Evolutionary conservation across 92 coral and sea anemone species (phyloP).

Genomic region (Galaxea fascicularis): DNA sequence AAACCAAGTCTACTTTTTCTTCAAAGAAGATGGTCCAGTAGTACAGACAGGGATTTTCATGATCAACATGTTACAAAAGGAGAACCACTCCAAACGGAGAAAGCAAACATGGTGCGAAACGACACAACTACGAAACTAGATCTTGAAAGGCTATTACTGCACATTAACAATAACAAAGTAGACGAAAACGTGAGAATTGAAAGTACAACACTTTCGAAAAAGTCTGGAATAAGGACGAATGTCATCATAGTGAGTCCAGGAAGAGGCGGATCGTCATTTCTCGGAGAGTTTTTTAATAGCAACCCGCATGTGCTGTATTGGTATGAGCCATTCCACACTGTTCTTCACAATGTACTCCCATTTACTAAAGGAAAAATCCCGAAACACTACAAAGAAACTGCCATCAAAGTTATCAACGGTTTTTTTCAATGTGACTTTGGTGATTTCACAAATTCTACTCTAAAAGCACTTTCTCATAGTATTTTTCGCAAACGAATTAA

Average conservation of each 20-base stretch:
- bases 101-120: neutral
- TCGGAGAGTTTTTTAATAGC: constrained; percentile 59
- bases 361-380: neutral
- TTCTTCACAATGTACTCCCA: no score
- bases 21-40: neutral
- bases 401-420: constrained; percentile 10
- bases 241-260: constrained; percentile 62
- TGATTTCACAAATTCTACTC: neutral
- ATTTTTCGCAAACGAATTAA: neutral
- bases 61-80: neutral
- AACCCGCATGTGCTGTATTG: neutral
- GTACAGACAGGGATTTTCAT: neutral
- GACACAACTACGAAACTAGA: neutral
- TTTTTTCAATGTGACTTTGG: constrained; percentile 46
- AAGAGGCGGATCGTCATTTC: constrained; percentile 61
- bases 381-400: neutral
- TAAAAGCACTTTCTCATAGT: neutral
- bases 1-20: neutral
- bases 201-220: neutral
- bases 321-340: no score
- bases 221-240: neutral
- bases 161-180: neutral
- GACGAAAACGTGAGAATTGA: neutral
- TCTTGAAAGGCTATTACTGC: no score
- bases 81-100: neutral